phyloP scores from a whole-genome alignment of 37 sponge, comb jelly and placozoan species.

The Dysidea cf. avara region DNA sequence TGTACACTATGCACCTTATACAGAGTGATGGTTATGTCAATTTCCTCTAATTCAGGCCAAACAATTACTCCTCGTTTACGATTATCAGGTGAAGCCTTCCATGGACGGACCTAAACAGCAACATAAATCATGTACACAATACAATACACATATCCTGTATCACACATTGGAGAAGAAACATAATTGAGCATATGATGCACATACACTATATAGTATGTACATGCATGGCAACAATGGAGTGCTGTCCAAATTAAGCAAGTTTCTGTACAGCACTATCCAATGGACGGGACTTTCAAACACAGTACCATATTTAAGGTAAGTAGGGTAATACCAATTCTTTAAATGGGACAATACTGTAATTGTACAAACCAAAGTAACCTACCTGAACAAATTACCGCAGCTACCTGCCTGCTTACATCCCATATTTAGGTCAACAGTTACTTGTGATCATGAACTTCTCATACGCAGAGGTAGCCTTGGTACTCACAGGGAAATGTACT shows the following conservation, averaged over 20 bases:
- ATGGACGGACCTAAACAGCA: slow-evolving; percentile 52
- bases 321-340: too few relatives aligned
- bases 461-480: too few relatives aligned
- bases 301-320: too few relatives aligned
- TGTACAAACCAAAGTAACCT: too few relatives aligned
- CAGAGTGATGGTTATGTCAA: slow-evolving; percentile 75
- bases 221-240: neutral
- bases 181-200: neutral
- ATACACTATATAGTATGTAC: neutral
- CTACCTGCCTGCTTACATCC: too few relatives aligned
- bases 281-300: too few relatives aligned
- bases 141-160: neutral
- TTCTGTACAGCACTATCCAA: neutral
- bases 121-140: neutral
- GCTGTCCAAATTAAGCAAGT: neutral
- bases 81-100: slow-evolving; percentile 80
- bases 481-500: too few relatives aligned
- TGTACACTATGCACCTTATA: slow-evolving; percentile 69
- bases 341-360: too few relatives aligned
- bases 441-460: too few relatives aligned
- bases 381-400: too few relatives aligned
- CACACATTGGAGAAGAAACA: neutral
- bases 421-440: too few relatives aligned
- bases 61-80: slow-evolving; percentile 61
- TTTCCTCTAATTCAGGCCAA: slow-evolving; percentile 80